Conservation (phyloP, 53 echinoderm and acorn worm species). For the Paelopatides confundens region DNA sequence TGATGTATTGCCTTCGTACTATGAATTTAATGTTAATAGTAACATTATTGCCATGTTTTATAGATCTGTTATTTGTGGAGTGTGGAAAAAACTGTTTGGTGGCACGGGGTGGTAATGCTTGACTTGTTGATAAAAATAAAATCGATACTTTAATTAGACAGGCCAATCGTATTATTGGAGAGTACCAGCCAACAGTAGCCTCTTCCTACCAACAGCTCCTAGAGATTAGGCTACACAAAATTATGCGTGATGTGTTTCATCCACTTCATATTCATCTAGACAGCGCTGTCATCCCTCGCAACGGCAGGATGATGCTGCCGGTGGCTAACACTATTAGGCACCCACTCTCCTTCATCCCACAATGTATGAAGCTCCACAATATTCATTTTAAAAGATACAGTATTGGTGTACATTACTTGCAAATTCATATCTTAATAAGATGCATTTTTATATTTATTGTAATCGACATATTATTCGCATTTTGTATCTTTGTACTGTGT, state of each 20-base stretch:
- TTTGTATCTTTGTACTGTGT: too few relatives aligned
- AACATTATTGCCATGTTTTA: neutral
- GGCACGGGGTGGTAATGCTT: neutral
- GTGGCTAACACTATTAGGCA: neutral
- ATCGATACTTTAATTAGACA: neutral
- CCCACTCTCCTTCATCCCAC: neutral
- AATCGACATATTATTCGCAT: too few relatives aligned
- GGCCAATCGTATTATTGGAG: neutral
- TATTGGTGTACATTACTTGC: too few relatives aligned
- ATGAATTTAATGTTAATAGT: neutral
- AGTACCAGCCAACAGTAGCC: neutral
- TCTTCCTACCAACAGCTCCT: neutral
- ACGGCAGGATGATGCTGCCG: slow-evolving; percentile 15
- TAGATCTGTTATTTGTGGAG: neutral
- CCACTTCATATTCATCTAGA: neutral
- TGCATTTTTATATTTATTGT: too few relatives aligned
- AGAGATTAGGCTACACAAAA: neutral
- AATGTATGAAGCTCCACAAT: slow-evolving; percentile 3
- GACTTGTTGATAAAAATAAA: neutral
- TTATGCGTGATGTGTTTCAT: neutral
- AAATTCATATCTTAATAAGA: too few relatives aligned
- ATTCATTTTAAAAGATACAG: neutral
- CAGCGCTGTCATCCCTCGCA: neutral
- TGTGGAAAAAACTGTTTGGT: neutral
- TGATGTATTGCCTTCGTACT: neutral